Conservation (phyloP, 2,113 vertebrate species). For the Scartelaos histophorus region DNA sequence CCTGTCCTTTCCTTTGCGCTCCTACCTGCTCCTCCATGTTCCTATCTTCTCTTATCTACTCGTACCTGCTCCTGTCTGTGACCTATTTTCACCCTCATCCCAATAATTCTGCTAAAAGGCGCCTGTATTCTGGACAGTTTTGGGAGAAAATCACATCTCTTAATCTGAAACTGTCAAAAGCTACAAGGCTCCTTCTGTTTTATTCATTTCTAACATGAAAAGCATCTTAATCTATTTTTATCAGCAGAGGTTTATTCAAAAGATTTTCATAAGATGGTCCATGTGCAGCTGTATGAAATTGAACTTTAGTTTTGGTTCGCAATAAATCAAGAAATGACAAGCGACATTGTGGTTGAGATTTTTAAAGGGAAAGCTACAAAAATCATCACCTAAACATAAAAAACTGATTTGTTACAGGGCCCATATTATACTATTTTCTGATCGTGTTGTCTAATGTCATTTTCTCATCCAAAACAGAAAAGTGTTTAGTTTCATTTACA, state of each 20-base stretch:
- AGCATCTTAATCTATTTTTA: background rate
- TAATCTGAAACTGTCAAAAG: background rate
- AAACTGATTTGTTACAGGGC: too few relatives aligned
- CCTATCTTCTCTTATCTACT: background rate
- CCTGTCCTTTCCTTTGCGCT: too few relatives aligned
- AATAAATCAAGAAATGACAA: too few relatives aligned
- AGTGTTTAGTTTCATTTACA: too few relatives aligned
- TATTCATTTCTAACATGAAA: background rate
- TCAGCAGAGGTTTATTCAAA: background rate
- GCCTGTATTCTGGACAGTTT: background rate
- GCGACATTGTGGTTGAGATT: too few relatives aligned
- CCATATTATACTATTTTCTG: too few relatives aligned
- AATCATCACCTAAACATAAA: too few relatives aligned
- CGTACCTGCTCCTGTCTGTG: slow-evolving; percentile 13
- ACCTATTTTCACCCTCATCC: slow-evolving; percentile 9
- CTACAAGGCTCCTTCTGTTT: background rate
- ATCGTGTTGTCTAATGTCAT: too few relatives aligned
- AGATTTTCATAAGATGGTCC: background rate
- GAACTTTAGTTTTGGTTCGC: too few relatives aligned
- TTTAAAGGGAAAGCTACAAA: too few relatives aligned
- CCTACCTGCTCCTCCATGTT: background rate
- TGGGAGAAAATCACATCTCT: background rate
- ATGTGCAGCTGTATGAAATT: too few relatives aligned
- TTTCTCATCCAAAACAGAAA: too few relatives aligned
- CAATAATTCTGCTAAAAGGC: background rate